Evolutionary conservation across 2,113 vertebrate genomes (phyloP).

Genomic region (Ciconia maguari): DNA sequence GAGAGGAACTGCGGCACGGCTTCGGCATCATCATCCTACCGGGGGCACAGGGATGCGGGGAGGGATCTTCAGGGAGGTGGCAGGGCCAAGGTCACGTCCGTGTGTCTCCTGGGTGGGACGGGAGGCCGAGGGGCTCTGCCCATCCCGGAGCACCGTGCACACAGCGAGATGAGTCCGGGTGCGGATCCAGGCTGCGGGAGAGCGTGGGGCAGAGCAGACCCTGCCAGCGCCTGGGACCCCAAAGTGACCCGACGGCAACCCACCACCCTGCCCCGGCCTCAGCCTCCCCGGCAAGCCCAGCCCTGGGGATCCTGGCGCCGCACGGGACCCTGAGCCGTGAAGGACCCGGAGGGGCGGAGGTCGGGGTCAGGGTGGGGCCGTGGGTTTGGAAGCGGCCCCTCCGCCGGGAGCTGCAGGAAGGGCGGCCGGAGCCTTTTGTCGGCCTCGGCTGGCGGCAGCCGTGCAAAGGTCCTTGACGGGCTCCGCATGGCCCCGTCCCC

Average conservation of each 20-base stretch:
- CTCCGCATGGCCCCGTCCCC: background rate
- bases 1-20: background rate
- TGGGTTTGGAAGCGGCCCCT: background rate
- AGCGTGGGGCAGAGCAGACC: background rate
- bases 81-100: background rate
- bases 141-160: background rate
- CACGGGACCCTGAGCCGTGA: rapidly evolving
- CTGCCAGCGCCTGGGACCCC: background rate
- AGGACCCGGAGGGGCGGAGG: background rate
- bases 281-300: rapidly evolving
- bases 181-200: background rate
- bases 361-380: background rate
- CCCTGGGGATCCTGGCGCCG: rapidly evolving
- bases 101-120: background rate
- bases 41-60: background rate
- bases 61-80: background rate
- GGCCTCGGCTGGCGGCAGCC: background rate
- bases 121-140: background rate
- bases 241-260: background rate
- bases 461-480: background rate
- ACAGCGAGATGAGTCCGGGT: rapidly evolving
- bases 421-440: background rate
- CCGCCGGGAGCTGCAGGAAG: background rate
- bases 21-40: background rate
- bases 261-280: background rate